Evolutionary conservation across 2,113 vertebrate genomes (phyloP).

Genomic region (Xenopus laevis): DNA sequence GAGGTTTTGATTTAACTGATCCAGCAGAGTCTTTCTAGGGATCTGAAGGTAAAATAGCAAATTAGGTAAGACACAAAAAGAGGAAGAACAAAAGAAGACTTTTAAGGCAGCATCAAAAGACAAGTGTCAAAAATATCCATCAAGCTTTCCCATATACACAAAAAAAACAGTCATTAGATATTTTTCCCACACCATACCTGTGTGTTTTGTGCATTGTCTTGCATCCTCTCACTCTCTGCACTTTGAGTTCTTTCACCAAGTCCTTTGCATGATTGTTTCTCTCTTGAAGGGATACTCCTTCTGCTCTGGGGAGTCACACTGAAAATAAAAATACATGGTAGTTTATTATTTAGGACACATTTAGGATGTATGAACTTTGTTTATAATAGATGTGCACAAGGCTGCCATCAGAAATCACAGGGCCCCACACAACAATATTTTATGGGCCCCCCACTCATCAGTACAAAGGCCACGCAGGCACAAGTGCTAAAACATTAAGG

Average conservation of each 20-base stretch:
- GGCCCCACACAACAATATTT: too few relatives aligned
- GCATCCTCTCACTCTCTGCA: constrained; percentile 81
- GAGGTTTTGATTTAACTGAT: constrained; percentile 84
- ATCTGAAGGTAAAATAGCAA: constrained; percentile 55
- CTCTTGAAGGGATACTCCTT: constrained; percentile 75
- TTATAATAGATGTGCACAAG: too few relatives aligned
- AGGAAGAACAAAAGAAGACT: not conserved
- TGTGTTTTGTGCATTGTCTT: constrained; percentile 75
- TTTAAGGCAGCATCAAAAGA: not conserved
- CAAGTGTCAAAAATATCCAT: too few relatives aligned
- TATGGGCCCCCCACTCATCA: too few relatives aligned
- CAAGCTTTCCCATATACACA: too few relatives aligned
- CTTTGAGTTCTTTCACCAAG: constrained; percentile 83
- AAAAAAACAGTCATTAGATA: too few relatives aligned
- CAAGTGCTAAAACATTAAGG: too few relatives aligned
- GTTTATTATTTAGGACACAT: not conserved
- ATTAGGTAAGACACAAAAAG: not conserved
- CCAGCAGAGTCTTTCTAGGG: constrained; percentile 77
- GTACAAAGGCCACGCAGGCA: too few relatives aligned
- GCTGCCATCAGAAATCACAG: too few relatives aligned
- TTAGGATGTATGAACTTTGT: not conserved
- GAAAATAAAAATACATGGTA: not conserved
- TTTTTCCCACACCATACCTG: constrained; percentile 60
- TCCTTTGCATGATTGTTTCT: constrained; percentile 81
- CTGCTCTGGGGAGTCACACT: constrained; percentile 72